phyloP scores from a whole-genome alignment of 2,888 invertebrate species.

The Caenorhabditis afra region DNA sequence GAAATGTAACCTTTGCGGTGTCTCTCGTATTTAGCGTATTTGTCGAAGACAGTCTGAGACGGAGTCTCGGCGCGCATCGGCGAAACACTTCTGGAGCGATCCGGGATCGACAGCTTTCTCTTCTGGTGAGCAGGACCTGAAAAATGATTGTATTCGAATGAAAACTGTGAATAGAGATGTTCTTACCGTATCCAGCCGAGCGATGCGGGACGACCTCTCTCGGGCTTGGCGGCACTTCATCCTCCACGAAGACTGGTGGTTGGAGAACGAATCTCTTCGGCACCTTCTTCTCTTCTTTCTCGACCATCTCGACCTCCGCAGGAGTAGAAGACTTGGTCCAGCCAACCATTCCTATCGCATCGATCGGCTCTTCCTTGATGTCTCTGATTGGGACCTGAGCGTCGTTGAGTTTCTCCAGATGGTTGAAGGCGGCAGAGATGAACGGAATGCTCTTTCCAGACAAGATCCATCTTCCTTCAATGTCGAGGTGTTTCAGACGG shows the following conservation, averaged over 20 bases:
- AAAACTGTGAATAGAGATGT: neutral
- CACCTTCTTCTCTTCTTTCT: constrained; percentile 45
- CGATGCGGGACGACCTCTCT: constrained; percentile 75
- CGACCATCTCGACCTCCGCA: constrained; percentile 52
- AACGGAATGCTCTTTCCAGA: constrained; percentile 72
- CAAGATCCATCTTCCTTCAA: constrained; percentile 75
- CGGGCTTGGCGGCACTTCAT: constrained; percentile 74
- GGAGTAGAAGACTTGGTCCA: constrained; percentile 71
- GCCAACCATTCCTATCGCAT: constrained; percentile 74
- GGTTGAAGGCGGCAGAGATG: constrained; percentile 76
- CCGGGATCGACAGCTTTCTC: constrained; percentile 73
- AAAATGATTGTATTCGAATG: constrained; percentile 1
- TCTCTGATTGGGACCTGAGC: constrained; percentile 70
- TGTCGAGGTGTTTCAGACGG: constrained; percentile 74
- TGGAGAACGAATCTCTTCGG: constrained; percentile 62
- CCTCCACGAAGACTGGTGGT: constrained; percentile 66
- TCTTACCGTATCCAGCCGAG: constrained; percentile 75
- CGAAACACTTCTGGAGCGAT: constrained; percentile 73
- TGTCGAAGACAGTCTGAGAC: constrained; percentile 67
- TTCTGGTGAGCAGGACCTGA: constrained; percentile 75
- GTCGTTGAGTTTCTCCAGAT: constrained; percentile 71
- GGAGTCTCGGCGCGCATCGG: constrained; percentile 66
- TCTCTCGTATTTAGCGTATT: constrained; percentile 71
- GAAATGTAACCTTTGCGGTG: constrained; percentile 67
- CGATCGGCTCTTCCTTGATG: constrained; percentile 71